Evolutionary conservation across 2,888 invertebrate genomes (phyloP), one percentile per base, ranked within the genome.

Genomic region (Balanococcus diminutus): DNA sequence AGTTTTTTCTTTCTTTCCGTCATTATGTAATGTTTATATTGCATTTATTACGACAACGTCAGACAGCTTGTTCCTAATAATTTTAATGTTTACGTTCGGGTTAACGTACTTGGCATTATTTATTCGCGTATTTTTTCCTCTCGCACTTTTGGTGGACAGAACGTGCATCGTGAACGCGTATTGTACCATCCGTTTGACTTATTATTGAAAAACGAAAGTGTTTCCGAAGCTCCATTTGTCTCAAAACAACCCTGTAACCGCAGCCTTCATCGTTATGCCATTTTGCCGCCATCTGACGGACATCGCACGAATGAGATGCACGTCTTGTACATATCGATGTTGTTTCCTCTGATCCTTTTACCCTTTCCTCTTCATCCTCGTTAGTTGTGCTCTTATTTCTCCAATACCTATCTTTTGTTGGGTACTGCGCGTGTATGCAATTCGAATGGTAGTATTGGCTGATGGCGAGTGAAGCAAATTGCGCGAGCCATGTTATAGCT

Each of bases 11-110:
- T n/a, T 67, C 67, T 81, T 46, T 46, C 82, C 42, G 82, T 79
- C 51, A 85, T 85, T 85, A 85, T 85, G 85, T 85, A 85, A 85
- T 85, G 85, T 85, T 85, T 85, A 85, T 72, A 85, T 75, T 85
- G 75, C 75, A 85, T 85, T 85, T 85, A 85, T 85, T 85, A 85
- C 85, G 79, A 75, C 75, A 85, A 85, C 85, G 85, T 85, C 79
- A 85, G 85, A 85, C 79, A 75, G 72, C 79, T 85, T 85, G 85
- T 75, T 67, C 84, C 56, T 84, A 84, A 84, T 84, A 85, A 85
- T 85, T 85, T 31, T 75, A 46, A 67, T 85, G 85, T 79, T 85
- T 85, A 85, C 79, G 72, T 67, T 75, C 75, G 85, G 85, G 85
- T 85, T 85, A 85, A 85, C 32, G 85, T 51, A 85, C 85, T 75